Evolutionary conservation across 2,113 vertebrate species (phyloP).

Genomic region (Machaerirhynchus nigripectus): DNA sequence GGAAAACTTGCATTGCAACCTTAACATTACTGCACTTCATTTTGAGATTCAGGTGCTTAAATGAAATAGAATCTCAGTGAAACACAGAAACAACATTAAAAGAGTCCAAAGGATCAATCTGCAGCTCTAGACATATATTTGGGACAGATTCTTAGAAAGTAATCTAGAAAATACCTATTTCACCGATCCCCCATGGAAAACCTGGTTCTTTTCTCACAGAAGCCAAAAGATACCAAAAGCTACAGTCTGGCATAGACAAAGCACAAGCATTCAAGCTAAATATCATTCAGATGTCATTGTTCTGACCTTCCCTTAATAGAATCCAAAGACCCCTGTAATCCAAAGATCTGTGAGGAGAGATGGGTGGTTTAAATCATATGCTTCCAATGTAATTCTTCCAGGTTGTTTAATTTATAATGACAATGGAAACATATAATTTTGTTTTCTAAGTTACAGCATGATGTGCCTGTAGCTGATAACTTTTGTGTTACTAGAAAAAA

Average conservation of each 20-base stretch:
- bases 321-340: background rate
- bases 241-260: background rate
- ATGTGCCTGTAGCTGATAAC: background rate
- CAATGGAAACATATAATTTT: conserved; percentile 5
- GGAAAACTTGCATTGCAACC: background rate
- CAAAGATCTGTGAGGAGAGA: background rate
- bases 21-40: background rate
- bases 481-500: background rate
- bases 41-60: background rate
- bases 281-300: background rate
- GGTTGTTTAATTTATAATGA: background rate
- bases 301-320: background rate
- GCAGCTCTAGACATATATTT: background rate
- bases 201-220: background rate
- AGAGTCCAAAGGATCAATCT: background rate
- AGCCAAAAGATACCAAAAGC: background rate
- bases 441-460: background rate
- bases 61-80: background rate
- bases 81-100: background rate
- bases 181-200: background rate
- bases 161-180: background rate
- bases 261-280: background rate
- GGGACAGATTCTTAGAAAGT: background rate
- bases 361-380: background rate
- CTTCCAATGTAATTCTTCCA: background rate